Percentiles rank a stretch among this genome's conserved stretches.
Evolutionary conservation across 2,888 invertebrate species (phyloP).

Genomic region (Lymantria monacha): DNA sequence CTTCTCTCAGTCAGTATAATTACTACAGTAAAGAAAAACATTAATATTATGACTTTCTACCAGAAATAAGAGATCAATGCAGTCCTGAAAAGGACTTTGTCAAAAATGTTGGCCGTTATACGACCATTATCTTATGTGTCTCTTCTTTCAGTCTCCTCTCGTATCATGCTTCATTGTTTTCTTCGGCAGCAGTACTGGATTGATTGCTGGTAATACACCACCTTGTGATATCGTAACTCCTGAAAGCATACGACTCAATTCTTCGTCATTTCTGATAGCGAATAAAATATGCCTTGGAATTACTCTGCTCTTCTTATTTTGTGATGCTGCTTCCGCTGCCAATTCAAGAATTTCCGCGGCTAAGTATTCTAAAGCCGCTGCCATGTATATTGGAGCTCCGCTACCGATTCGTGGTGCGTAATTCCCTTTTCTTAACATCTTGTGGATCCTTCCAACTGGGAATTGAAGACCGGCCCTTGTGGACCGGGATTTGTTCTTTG

Average conservation of each 20-base stretch:
- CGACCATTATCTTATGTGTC: constrained; percentile 1
- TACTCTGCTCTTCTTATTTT: constrained; percentile 84
- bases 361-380: constrained; percentile 84
- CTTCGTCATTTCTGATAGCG: constrained; percentile 61
- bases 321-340: constrained; percentile 83
- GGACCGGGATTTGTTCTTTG: constrained; percentile 55
- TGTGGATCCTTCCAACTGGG: constrained; percentile 82
- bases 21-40: too few species aligned
- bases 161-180: constrained; percentile 45
- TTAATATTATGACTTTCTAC: neutral
- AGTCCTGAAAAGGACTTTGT: constrained; percentile 23
- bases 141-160: neutral
- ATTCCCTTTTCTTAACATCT: constrained; percentile 82
- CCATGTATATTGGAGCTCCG: constrained; percentile 79
- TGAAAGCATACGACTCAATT: constrained; percentile 49
- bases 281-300: constrained; percentile 53
- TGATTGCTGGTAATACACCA: constrained; percentile 56
- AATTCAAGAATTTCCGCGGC: constrained; percentile 86
- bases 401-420: constrained; percentile 81
- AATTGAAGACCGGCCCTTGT: constrained; percentile 78
- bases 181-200: constrained; percentile 54
- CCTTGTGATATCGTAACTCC: constrained; percentile 55
- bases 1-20: too few species aligned
- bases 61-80: constrained; percentile 11
- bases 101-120: constrained; percentile 3